Evolutionary conservation across 2,797 vertebrate species (phyloP).

Genomic region (Fistularia tabacaria): DNA sequence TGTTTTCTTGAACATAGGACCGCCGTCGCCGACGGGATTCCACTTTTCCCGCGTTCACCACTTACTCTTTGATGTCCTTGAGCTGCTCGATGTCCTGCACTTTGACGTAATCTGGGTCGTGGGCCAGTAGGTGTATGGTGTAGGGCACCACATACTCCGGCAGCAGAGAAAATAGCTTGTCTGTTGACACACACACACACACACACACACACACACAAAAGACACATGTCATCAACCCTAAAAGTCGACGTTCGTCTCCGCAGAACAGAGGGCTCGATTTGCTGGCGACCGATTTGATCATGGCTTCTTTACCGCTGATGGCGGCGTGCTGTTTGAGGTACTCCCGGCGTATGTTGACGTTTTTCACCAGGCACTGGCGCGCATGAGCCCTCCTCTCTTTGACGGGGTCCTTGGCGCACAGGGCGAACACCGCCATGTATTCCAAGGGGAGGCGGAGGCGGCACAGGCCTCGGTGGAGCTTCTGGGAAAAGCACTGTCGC

Average conservation of each 20-base stretch:
- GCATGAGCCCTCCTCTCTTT: slow-evolving; percentile 96
- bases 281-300: background rate
- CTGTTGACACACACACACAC: slow-evolving; percentile 65
- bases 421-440: slow-evolving; percentile 95
- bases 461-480: slow-evolving; percentile 94
- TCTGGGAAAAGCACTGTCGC: slow-evolving; percentile 94
- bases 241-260: too few relatives aligned
- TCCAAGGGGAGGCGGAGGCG: slow-evolving; percentile 92
- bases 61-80: slow-evolving; percentile 99
- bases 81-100: slow-evolving; percentile 97
- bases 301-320: slow-evolving; percentile 82
- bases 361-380: slow-evolving; percentile 95
- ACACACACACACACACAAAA: background rate
- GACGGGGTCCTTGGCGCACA: slow-evolving; percentile 96
- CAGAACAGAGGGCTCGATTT: too few relatives aligned
- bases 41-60: background rate
- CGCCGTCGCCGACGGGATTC: background rate
- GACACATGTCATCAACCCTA: too few relatives aligned
- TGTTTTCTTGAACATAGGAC: too few relatives aligned
- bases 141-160: slow-evolving; percentile 98
- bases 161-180: slow-evolving; percentile 92
- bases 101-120: slow-evolving; percentile 97
- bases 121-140: slow-evolving; percentile 94
- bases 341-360: slow-evolving; percentile 93
- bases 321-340: slow-evolving; percentile 97